Evolutionary conservation across 1,140 invertebrate species (phyloP), one percentile per base, ranked within the genome.

Genomic region (Lepidurus couesii): DNA sequence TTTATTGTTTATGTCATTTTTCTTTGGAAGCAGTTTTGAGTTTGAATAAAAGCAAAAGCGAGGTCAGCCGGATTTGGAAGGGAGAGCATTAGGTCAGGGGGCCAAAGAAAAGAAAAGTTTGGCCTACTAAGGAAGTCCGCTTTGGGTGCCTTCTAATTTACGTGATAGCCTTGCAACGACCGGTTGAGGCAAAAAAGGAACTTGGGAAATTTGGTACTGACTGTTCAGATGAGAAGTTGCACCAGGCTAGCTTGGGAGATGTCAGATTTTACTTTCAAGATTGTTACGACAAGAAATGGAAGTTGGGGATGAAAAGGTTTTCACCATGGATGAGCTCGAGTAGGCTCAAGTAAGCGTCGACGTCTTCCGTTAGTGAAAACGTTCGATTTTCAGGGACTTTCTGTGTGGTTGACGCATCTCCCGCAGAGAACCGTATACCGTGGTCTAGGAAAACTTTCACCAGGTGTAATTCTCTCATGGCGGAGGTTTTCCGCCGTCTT

Each of bases 41-140:
- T 65, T 65, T 65, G 53, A 65, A 21, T 65, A 65, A 65, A 65
- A 65, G 53, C 53, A 65, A 65, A 65, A 65, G 53, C 53, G 53
- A 65, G 53, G 53, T 65, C 53, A 65, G 21, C n/a, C 16, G 53
- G 53, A 65, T 65, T 65, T 65, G 53, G 16, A 65, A 7, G 21
- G 16, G 53, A 65, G 21, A 65, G 53, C 53, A 65, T n/a, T 65
- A 21, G 53, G 53, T 65, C 53, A 65, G 53, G 53, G 13, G 53
- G 53, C 53, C 53, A 21, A 65, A 65, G 53, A 65, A 65, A 65
- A 65, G 53, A 65, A 65, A 65, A 65, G 53, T 65, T 65, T 65
- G 53, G 53, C 53, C 53, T 65, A 65, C 53, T 65, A 16, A 65
- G 21, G n/a, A 7, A 65, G 53, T 65, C 53, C 53, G 53, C 53